These are phyloP conservation scores for Eupsittula cactorum DNA, from an alignment of 2,113 vertebrate species.

Conservation along the genomic window DNA sequence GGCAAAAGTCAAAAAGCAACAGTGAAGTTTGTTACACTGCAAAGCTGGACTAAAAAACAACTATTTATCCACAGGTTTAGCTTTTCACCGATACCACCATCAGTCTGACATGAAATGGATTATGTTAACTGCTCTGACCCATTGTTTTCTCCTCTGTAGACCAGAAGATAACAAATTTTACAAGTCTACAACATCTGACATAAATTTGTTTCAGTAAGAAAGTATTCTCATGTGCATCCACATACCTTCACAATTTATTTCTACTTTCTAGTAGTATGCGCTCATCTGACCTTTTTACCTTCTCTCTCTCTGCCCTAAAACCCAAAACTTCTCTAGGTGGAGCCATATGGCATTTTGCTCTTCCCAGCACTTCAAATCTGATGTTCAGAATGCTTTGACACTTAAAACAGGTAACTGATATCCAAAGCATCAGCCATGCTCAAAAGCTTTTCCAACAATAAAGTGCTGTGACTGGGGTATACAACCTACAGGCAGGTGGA, in stretches of 20 bases:
- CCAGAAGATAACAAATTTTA: background rate
- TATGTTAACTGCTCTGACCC: background rate
- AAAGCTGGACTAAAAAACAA: background rate
- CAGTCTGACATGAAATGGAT: background rate
- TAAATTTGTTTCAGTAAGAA: background rate
- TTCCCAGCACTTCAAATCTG: background rate
- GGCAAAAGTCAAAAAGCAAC: background rate
- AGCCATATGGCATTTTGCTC: background rate
- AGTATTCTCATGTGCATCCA: background rate
- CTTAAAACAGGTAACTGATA: background rate
- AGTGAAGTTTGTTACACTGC: background rate
- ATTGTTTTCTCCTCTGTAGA: background rate
- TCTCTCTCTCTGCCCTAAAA: background rate
- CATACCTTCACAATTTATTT: background rate
- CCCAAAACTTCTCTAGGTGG: background rate
- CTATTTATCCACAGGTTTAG: background rate
- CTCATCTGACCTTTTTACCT: background rate
- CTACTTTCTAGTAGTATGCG: background rate
- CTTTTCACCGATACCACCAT: background rate
- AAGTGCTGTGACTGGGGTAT: background rate
- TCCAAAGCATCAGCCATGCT: background rate
- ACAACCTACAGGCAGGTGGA: background rate
- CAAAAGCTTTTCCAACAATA: background rate
- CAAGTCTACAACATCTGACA: background rate
- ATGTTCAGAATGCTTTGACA: background rate